These are phyloP conservation scores for Crenichthys baileyi DNA, from an alignment of 2,797 vertebrate genomes.

Conservation along the genomic window DNA sequence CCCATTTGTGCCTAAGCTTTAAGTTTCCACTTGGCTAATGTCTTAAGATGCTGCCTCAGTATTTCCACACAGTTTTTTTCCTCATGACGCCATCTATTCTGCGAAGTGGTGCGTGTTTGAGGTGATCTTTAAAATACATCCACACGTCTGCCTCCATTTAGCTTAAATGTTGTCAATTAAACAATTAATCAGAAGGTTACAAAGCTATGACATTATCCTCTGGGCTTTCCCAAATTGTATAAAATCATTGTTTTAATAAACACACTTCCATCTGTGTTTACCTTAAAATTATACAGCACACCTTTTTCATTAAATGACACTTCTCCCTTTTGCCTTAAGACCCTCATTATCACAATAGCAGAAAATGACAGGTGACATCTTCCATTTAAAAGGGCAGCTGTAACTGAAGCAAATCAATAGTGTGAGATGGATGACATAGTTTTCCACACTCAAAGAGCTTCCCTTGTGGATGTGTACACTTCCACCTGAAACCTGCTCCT, in stretches of 20 bases:
- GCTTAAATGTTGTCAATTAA: no score
- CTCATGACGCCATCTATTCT: no score
- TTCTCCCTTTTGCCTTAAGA: slow-evolving; percentile 40
- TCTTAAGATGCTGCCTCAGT: no score
- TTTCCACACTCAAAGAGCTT: slow-evolving; percentile 35
- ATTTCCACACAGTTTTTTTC: no score
- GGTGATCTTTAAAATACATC: background rate
- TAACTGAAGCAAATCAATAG: slow-evolving; percentile 67
- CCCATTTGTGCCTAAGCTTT: no score
- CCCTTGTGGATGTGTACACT: slow-evolving; percentile 42
- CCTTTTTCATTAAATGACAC: slow-evolving; percentile 26
- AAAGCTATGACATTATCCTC: no score
- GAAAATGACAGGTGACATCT: slow-evolving; percentile 60
- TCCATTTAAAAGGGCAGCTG: slow-evolving; percentile 69
- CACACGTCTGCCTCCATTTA: no score
- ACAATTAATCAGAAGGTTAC: no score
- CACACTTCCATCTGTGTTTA: background rate
- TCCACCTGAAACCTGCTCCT: slow-evolving; percentile 45
- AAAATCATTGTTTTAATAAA: background rate
- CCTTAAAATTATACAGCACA: background rate
- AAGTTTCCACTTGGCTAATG: no score
- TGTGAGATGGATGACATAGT: slow-evolving; percentile 57
- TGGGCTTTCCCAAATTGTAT: background rate
- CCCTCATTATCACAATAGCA: slow-evolving; percentile 52
- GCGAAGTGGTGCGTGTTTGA: no score